Base-by-base conservation (phyloP, 1,140 invertebrate genomes). In the Proctacanthus coquilletti region DNA sequence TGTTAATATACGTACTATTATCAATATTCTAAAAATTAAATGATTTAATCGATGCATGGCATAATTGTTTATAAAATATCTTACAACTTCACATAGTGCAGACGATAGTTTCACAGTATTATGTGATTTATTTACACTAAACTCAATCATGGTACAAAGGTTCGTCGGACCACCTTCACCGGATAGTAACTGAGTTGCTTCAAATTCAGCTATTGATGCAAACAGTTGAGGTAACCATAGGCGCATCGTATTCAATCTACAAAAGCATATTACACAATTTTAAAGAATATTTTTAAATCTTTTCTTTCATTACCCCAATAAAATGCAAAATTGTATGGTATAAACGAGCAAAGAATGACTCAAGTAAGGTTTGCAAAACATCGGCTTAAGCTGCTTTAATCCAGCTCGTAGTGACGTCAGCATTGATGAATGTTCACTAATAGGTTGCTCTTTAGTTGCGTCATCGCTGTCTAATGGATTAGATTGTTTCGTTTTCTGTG, bases 1-100 rank as follows among this genome's bases (percentile, higher is more conserved):
- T 68, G 48, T 72, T 70, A 2, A 64, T 49, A 40, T 71, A 72
- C 20, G 66, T 69, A 17, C 62, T 50, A 53, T 66, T 61, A 25
- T 65, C 63, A n/a, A 56, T 45, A 5, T 33, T 32, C 23, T 42
- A 9, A 5, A 33, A 33, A 14, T 25, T 25, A 25, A n/a, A 25
- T 25, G 6, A 25, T 25, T 25, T 25, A 25, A 25, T 8, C n/a
- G 23, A n/a, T n/a, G n/a, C n/a, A n/a, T n/a, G n/a, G n/a, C n/a
- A n/a, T n/a, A n/a, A n/a, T n/a, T n/a, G n/a, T n/a, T n/a, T n/a
- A n/a, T n/a, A n/a, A n/a, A n/a, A n/a, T n/a, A n/a, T n/a, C n/a
- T n/a, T n/a, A n/a, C n/a, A n/a, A n/a, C n/a, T n/a, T n/a, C n/a
- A n/a, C n/a, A n/a, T n/a, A n/a, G n/a, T n/a, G n/a, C n/a, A n/a